Evolutionary conservation across 2,797 vertebrate species (phyloP), one percentile per base, ranked within the genome.

Genomic region (Paedocypris micromegethes): DNA sequence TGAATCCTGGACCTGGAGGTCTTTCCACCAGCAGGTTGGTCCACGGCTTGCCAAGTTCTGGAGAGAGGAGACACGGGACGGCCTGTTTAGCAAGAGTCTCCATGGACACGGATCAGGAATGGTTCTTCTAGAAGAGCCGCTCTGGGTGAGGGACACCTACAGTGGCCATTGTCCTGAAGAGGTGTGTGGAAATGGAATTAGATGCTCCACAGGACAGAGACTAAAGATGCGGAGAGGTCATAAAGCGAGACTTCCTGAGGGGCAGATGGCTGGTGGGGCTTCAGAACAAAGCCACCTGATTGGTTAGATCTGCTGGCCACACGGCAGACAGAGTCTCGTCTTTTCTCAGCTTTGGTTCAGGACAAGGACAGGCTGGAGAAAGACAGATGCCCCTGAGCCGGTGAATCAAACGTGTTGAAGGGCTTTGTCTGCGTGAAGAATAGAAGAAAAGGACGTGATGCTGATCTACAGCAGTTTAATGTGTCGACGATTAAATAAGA

Each of bases 191-290:
- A 76, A 76, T 75, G 66, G 58, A 66, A 72, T 78, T 62, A 79
- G 72, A 75, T 53, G 75, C 64, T 78, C 53, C 54, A 64, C 39
- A 5, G 57, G 78, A 57, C 63, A 69, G 78, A 81, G 70, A 86
- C 82, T 84, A 81, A 82, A 71, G 54, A 48, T 68, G 59, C 43
- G 51, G 57, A 45, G 57, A 74, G 74, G 74, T 81, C 75, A 76
- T 70, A 75, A 72, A 78, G 9, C 57, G 49, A 58, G 64, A 78
- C 75, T 71, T 80, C 75, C 68, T 75, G 57, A 75, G 65, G 78
- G 83, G 77, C 88, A 89, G 86, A 90, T 88, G 89, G 88, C 70
- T 47, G 63, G 70, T 76, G 83, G 68, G 70, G 63, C 72, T 48
- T 6, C 0, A 64, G 42, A 80, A 87, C 84, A 89, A 87, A 79